Evolutionary conservation across 2,113 vertebrate genomes (phyloP).

Genomic region (Hymenochirus boettgeri): DNA sequence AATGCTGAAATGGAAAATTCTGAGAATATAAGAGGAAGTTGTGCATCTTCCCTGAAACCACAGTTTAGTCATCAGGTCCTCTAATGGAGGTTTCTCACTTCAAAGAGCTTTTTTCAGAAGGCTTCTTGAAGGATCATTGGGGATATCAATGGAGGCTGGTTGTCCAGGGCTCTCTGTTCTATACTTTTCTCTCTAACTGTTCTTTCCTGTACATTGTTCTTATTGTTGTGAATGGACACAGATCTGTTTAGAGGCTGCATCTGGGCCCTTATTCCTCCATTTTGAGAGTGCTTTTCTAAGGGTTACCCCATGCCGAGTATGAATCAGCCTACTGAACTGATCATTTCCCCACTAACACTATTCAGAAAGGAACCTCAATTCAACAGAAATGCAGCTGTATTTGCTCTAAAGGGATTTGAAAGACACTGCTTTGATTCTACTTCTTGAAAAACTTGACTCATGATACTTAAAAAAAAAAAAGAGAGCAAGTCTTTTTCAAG

Average conservation of each 20-base stretch:
- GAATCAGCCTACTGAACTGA: constrained; percentile 28
- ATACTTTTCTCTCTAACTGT: neutral
- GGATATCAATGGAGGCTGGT: neutral
- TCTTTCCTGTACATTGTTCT: constrained; percentile 30
- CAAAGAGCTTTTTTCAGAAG: neutral
- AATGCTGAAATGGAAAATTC: no score
- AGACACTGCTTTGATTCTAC: constrained; percentile 26
- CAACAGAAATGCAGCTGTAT: constrained; percentile 39
- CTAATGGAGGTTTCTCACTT: no score
- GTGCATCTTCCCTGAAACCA: no score
- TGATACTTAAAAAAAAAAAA: constrained; percentile 13
- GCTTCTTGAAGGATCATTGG: neutral
- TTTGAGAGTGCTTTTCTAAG: constrained; percentile 15
- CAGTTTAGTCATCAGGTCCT: neutral
- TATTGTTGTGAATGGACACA: constrained; percentile 16
- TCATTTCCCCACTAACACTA: constrained; percentile 32
- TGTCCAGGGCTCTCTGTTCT: constrained; percentile 1
- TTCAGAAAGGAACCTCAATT: constrained; percentile 31
- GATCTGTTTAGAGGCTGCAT: constrained; percentile 11
- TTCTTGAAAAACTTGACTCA: constrained; percentile 40
- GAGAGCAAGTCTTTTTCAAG: constrained; percentile 24
- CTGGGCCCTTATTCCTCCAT: constrained; percentile 24
- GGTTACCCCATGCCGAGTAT: constrained; percentile 36
- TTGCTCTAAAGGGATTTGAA: constrained; percentile 41
- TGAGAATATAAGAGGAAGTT: no score